A percentile compares a stretch with the other conserved stretches of the same genome.
Conservation (phyloP, 1,140 invertebrate species). For the Penaeus chinensis region DNA sequence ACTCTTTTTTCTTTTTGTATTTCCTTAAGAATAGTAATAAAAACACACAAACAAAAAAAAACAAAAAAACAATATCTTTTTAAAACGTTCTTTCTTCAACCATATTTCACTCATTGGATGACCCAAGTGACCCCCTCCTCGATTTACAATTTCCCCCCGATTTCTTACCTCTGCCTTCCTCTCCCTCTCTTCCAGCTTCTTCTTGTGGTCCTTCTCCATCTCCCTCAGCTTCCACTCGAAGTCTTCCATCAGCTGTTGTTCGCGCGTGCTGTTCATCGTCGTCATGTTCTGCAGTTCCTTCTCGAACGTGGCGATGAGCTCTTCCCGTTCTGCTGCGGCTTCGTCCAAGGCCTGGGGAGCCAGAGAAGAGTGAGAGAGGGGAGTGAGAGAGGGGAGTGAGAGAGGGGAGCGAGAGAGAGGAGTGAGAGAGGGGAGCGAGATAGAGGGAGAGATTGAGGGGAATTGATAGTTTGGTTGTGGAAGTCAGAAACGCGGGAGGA, state of each 20-base stretch:
- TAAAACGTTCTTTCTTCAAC: constrained; percentile 54
- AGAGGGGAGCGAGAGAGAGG: constrained; percentile 34
- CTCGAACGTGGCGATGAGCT: constrained; percentile 74
- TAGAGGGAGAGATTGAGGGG: not conserved
- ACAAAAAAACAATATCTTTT: not conserved
- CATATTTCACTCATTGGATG: not conserved
- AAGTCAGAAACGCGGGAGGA: not conserved
- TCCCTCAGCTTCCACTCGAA: constrained; percentile 79
- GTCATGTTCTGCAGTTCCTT: constrained; percentile 75
- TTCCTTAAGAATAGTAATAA: no score
- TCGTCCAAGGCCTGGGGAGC: constrained; percentile 72
- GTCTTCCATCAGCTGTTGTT: constrained; percentile 76
- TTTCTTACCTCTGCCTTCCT: constrained; percentile 70
- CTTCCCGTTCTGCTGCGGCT: constrained; percentile 72
- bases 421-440: not conserved
- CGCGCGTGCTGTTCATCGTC: constrained; percentile 72
- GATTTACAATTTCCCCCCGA: constrained; percentile 67
- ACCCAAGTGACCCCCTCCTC: not conserved
- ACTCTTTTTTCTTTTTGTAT: no score
- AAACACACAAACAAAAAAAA: no score
- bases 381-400: not conserved
- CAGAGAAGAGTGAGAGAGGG: constrained; percentile 4
- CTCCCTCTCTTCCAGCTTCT: constrained; percentile 72
- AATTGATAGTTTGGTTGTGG: not conserved
- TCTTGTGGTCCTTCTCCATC: constrained; percentile 75